These are phyloP conservation scores for Propithecus deckenii DNA, from an alignment of 2,797 vertebrate species.

Conservation along the genomic window DNA sequence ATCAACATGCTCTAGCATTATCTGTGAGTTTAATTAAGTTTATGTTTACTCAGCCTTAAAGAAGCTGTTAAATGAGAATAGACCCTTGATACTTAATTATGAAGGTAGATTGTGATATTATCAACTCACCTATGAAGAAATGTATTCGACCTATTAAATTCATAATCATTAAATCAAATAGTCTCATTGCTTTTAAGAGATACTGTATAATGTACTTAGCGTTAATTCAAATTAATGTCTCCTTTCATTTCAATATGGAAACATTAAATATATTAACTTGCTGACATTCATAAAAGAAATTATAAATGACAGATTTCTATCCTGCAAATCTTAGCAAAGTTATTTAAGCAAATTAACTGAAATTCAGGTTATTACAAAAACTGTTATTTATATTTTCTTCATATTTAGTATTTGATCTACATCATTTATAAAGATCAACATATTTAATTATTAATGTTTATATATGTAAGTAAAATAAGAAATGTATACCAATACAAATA, in stretches of 20 bases:
- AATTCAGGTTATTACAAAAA: slow-evolving; percentile 61
- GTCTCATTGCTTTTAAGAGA: slow-evolving; percentile 53
- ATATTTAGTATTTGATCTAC: slow-evolving; percentile 65
- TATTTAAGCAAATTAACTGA: slow-evolving; percentile 64
- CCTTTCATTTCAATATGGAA: slow-evolving; percentile 24
- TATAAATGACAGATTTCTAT: slow-evolving; percentile 35
- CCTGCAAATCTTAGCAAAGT: slow-evolving; percentile 40
- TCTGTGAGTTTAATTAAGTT: slow-evolving; percentile 71
- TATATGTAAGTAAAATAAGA: slow-evolving; percentile 77
- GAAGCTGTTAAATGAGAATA: slow-evolving; percentile 57
- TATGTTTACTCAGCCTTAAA: slow-evolving; percentile 72
- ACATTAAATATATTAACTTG: slow-evolving; percentile 63
- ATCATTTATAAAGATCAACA: slow-evolving; percentile 64
- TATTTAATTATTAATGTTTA: slow-evolving; percentile 78
- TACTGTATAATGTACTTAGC: slow-evolving; percentile 21
- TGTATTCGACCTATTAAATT: slow-evolving; percentile 50
- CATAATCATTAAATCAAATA: slow-evolving; percentile 43
- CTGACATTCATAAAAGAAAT: slow-evolving; percentile 50
- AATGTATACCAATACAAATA: slow-evolving; percentile 54
- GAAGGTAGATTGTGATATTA: slow-evolving; percentile 46
- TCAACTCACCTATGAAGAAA: slow-evolving; percentile 55
- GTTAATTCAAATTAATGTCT: slow-evolving; percentile 57
- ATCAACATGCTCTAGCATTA: slow-evolving; percentile 50
- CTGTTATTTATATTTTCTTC: slow-evolving; percentile 62
- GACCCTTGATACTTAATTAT: slow-evolving; percentile 71